Percentiles rank a stretch among this genome's conserved stretches.
These are phyloP conservation scores for Drosophila pectinifera DNA, from an alignment of 1,140 invertebrate genomes.

Conservation along the genomic window DNA sequence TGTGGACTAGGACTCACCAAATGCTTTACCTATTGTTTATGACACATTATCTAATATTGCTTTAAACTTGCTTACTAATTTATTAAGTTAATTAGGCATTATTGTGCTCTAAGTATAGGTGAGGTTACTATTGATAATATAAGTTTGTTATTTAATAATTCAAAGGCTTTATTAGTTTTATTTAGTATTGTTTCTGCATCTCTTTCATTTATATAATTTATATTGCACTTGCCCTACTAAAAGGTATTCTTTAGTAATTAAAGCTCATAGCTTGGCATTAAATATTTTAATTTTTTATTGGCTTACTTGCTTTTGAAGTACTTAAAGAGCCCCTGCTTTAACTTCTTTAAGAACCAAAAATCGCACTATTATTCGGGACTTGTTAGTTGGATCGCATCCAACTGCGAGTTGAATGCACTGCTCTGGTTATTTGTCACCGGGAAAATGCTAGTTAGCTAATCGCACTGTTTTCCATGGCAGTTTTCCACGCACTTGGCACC, in stretches of 20 bases:
- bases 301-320: too few species aligned
- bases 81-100: neutral
- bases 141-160: neutral
- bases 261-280: neutral
- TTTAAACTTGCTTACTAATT: conserved; percentile 1
- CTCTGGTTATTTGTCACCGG: conserved; percentile 15
- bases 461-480: conserved; percentile 4
- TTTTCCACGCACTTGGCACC: conserved; percentile 11
- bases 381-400: conserved; percentile 28
- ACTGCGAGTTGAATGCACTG: conserved; percentile 44
- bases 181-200: too few species aligned
- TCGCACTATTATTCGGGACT: conserved; percentile 1
- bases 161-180: neutral
- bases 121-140: too few species aligned
- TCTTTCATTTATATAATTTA: neutral
- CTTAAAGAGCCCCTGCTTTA: too few species aligned
- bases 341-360: neutral
- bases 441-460: conserved; percentile 41
- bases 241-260: too few species aligned
- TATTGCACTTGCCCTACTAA: neutral
- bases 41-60: conserved; percentile 5
- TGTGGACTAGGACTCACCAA: neutral
- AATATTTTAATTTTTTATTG: neutral
- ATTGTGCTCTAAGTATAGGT: neutral
- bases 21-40: conserved; percentile 15